phyloP scores from a whole-genome alignment of 1,140 invertebrate genomes.

The Bombus superbus region DNA sequence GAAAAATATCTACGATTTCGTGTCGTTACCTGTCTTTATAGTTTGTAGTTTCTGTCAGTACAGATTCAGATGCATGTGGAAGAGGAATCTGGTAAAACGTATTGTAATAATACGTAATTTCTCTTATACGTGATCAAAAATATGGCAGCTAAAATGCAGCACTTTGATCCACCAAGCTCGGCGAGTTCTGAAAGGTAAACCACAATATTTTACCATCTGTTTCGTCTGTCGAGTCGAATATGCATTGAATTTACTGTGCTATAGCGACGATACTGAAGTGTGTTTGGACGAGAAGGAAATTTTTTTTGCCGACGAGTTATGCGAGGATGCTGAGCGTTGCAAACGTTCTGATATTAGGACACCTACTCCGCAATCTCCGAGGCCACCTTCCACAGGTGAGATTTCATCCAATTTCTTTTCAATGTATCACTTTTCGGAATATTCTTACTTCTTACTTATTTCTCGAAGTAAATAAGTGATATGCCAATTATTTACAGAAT shows the following conservation, averaged over 20 bases:
- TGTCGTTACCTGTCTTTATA: neutral
- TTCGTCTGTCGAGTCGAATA: neutral
- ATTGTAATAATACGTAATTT: neutral
- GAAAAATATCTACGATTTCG: neutral
- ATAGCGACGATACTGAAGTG: constrained; percentile 81
- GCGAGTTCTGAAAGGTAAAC: constrained; percentile 92
- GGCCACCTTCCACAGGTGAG: constrained; percentile 87
- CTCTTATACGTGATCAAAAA: neutral
- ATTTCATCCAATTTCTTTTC: neutral
- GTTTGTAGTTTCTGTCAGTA: constrained; percentile 2
- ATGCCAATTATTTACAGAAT: constrained; percentile 50
- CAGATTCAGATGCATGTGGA: neutral
- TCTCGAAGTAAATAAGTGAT: neutral
- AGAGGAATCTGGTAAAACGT: neutral
- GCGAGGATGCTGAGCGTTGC: constrained; percentile 84
- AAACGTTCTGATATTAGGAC: constrained; percentile 75
- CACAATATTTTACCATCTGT: neutral
- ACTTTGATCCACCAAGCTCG: constrained; percentile 90
- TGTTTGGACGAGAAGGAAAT: constrained; percentile 85
- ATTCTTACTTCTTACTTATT: neutral
- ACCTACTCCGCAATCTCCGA: constrained; percentile 86
- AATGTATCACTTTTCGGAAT: too few relatives aligned
- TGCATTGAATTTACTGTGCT: neutral
- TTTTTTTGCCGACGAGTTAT: constrained; percentile 83
- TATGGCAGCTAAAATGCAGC: constrained; percentile 88